Conservation (phyloP, 2,797 vertebrate species). For the Falco columbarius region DNA sequence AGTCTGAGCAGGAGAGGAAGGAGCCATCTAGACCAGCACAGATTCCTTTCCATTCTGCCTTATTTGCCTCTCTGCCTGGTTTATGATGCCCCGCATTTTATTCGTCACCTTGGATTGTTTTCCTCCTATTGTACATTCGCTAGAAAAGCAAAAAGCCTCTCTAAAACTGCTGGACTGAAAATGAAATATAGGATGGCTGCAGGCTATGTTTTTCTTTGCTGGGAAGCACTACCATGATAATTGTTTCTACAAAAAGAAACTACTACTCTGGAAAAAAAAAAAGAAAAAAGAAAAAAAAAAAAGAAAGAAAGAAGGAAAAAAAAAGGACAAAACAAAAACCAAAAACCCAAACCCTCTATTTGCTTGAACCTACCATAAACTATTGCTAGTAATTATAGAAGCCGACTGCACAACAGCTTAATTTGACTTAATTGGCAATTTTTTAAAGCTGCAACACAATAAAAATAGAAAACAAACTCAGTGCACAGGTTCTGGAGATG, state of each 20-base stretch:
- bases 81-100: constrained; percentile 23
- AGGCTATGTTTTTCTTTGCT: constrained; percentile 74
- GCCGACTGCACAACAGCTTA: constrained; percentile 71
- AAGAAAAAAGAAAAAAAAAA: background rate
- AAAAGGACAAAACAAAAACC: background rate
- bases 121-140: constrained; percentile 50
- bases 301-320: background rate
- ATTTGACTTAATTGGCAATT: constrained; percentile 78
- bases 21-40: background rate
- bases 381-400: constrained; percentile 79
- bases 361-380: constrained; percentile 76
- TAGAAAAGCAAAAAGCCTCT: constrained; percentile 67
- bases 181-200: constrained; percentile 78
- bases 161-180: constrained; percentile 82
- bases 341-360: constrained; percentile 53
- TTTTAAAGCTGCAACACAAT: constrained; percentile 68
- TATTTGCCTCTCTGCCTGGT: background rate
- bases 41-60: background rate
- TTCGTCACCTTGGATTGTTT: constrained; percentile 44
- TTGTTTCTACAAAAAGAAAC: constrained; percentile 79
- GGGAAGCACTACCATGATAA: constrained; percentile 72
- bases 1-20: background rate
- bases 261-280: constrained; percentile 71
- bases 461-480: constrained; percentile 64
- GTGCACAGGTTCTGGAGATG: constrained; percentile 48